A percentile compares a stretch with the other conserved stretches of the same genome.
Conservation (phyloP, 2,888 invertebrate species). For the Lordiphosa fenestrarum region DNA sequence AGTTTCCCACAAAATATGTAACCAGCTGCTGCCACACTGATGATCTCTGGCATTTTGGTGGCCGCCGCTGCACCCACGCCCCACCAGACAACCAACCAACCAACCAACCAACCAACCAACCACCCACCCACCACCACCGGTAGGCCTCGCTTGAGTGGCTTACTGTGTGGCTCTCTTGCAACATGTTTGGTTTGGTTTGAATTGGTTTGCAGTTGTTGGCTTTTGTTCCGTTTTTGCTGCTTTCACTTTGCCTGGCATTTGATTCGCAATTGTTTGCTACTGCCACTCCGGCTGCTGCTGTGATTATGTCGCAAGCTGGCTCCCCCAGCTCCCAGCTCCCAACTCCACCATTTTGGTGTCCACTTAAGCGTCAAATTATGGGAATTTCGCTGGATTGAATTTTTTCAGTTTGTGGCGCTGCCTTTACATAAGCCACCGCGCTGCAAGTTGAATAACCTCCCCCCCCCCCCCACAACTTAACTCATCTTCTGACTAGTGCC, state of each 20-base stretch:
- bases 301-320: constrained; percentile 69
- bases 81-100: background rate
- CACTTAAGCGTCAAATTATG: constrained; percentile 75
- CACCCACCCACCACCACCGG: background rate
- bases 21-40: constrained; percentile 25
- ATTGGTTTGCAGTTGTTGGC: constrained; percentile 12
- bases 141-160: constrained; percentile 30
- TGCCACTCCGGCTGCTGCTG: constrained; percentile 8
- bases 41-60: constrained; percentile 73
- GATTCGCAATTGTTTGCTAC: constrained; percentile 66
- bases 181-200: constrained; percentile 28
- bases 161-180: constrained; percentile 30
- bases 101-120: background rate
- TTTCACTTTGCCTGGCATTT: constrained; percentile 69
- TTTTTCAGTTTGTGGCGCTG: constrained; percentile 40
- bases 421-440: constrained; percentile 56
- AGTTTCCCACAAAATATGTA: too few relatives aligned
- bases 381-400: constrained; percentile 76
- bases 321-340: constrained; percentile 23
- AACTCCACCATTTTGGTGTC: constrained; percentile 59
- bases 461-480: too few relatives aligned
- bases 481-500: background rate
- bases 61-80: constrained; percentile 26
- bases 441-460: constrained; percentile 57
- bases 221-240: constrained; percentile 38